Percentiles rank a stretch among this genome's conserved stretches.
phyloP scores from a whole-genome alignment of 2,797 vertebrate genomes.

The Hyperoplus immaculatus region DNA sequence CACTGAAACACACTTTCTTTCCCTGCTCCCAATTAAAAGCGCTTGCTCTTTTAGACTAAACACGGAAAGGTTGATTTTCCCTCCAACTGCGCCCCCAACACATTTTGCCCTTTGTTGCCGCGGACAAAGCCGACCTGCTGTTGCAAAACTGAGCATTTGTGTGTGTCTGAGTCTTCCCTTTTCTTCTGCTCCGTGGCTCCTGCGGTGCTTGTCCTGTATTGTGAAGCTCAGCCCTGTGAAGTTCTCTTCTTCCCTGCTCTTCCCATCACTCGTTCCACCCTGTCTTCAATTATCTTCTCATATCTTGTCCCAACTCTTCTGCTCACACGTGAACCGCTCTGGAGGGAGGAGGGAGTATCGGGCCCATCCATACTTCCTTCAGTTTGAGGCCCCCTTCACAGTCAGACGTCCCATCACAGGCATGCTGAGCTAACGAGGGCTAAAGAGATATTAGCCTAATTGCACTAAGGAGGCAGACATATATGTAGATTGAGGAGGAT shows the following conservation, averaged over 20 bases:
- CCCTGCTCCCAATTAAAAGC: slow-evolving; percentile 51
- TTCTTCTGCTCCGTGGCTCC: slow-evolving; percentile 38
- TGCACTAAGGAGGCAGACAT: slow-evolving; percentile 67
- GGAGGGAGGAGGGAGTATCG: slow-evolving; percentile 27
- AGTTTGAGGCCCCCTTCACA: slow-evolving; percentile 38
- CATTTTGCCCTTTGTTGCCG: slow-evolving; percentile 66
- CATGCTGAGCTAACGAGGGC: slow-evolving; percentile 69
- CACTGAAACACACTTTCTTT: slow-evolving; percentile 38
- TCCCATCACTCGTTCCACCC: slow-evolving; percentile 32
- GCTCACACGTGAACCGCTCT: slow-evolving; percentile 23
- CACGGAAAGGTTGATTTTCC: slow-evolving; percentile 54
- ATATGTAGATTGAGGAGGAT: slow-evolving; percentile 73
- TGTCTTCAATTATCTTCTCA: slow-evolving; percentile 31
- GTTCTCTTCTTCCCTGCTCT: slow-evolving; percentile 34
- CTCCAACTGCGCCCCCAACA: slow-evolving; percentile 56
- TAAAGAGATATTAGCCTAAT: slow-evolving; percentile 80
- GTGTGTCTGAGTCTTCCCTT: slow-evolving; percentile 32
- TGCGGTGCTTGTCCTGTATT: slow-evolving; percentile 54
- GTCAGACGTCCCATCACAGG: slow-evolving; percentile 62
- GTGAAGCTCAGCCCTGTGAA: slow-evolving; percentile 59
- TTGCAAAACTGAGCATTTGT: slow-evolving; percentile 65
- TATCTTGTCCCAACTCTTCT: slow-evolving; percentile 6
- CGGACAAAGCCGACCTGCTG: slow-evolving; percentile 66
- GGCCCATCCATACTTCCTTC: slow-evolving; percentile 45
- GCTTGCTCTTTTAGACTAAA: slow-evolving; percentile 45